Base-by-base conservation (phyloP, 2,113 vertebrate species). In the Boleophthalmus pectinirostris region DNA sequence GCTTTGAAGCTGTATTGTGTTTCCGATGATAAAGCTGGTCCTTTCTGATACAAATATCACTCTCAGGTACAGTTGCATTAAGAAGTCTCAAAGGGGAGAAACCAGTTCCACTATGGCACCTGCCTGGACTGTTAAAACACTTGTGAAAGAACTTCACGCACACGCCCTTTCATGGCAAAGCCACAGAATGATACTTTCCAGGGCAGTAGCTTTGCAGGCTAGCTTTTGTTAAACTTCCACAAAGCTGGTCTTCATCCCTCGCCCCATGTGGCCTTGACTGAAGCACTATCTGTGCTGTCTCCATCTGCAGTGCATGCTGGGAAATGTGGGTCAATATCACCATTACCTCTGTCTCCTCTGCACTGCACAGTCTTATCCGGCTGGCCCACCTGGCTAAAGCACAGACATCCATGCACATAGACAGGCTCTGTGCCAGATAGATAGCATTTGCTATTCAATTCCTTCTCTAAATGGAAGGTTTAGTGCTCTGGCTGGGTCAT, bases 361-460 rank as follows among this genome's bases (percentile, higher is more conserved):
- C 64, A 43, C 69, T 51, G 8, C 6, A 43, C 65, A 68, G 10
- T 68, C 57, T 57, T 78, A 76, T 82, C 81, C 70, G 54, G 24
- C 33, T 54, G 23, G 61, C 61, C 47, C 68, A 75, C 77, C 65
- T 77, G 61, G 60, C 53, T 75, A 13, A 35, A 61, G 66, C 58
- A 72, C 66, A 49, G 51, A 54, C 68, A 71, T 33, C 29, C 45
- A 63, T 21, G 43, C n/a, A 21, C 54, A 70, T 25, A 69, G 67
- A 5, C 58, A 5, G 67, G 45, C 61, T 71, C 67, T 66, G 71
- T 67, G 75, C 69, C 82, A 84, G 80, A 57, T 78, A 70, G 67
- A 73, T 74, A 64, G 49, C 66, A 79, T 87, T 89, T 83, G 49
- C 81, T 74, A 88, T 90, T 90, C 82, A 83, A 74, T 88, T 87